A percentile compares a stretch with the other conserved stretches of the same genome.
phyloP scores from a whole-genome alignment of 2,113 vertebrate species.

The Ptilonorhynchus violaceus region DNA sequence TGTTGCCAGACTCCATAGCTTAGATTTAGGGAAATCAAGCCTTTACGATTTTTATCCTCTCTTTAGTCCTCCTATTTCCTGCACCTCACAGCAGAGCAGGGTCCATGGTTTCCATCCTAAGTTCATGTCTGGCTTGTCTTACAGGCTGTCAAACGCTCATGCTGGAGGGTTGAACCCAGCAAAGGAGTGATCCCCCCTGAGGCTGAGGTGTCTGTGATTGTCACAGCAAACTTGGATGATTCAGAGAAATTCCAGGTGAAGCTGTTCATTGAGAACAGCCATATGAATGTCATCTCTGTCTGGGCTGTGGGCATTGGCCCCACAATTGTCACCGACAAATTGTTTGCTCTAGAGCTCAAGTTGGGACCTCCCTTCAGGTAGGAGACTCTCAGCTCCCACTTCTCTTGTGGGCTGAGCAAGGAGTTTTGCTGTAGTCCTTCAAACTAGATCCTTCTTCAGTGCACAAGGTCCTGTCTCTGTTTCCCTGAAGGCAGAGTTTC shows the following conservation, averaged over 20 bases:
- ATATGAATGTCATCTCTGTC: constrained; percentile 62
- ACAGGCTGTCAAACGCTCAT: constrained; percentile 66
- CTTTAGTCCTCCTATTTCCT: neutral
- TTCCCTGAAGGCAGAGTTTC: neutral
- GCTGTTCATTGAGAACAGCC: constrained; percentile 72
- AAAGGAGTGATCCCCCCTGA: constrained; percentile 74
- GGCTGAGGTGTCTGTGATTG: constrained; percentile 61
- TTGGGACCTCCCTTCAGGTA: constrained; percentile 83
- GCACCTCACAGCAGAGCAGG: too few relatives aligned
- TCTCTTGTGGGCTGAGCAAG: neutral
- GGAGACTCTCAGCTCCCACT: rapidly evolving
- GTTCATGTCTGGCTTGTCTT: neutral
- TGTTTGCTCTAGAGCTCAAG: constrained; percentile 76
- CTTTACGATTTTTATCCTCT: neutral
- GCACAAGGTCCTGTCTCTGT: neutral
- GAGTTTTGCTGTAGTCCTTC: neutral
- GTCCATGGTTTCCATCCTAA: neutral
- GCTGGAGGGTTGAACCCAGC: constrained; percentile 78
- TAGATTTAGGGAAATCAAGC: neutral
- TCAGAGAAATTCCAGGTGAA: constrained; percentile 70
- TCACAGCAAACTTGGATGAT: constrained; percentile 83
- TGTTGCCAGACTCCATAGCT: too few relatives aligned
- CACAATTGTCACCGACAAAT: constrained; percentile 78
- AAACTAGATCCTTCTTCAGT: neutral
- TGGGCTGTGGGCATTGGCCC: constrained; percentile 78